Base-by-base conservation (phyloP, 1,140 invertebrate genomes). In the Drosophila ogumai region DNA sequence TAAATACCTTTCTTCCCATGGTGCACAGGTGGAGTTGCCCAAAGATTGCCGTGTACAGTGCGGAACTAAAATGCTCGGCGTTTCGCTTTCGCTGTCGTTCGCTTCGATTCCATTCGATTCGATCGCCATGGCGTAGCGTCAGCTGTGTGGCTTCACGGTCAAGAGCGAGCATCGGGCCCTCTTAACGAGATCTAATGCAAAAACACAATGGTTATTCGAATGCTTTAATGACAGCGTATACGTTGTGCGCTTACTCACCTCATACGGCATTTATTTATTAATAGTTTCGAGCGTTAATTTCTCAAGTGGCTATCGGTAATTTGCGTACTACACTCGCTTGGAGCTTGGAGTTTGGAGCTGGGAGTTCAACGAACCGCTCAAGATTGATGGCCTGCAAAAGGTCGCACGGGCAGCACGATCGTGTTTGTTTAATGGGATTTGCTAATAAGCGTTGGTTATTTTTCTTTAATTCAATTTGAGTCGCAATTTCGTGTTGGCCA, bases 131-230 rank as follows among this genome's bases (percentile, higher is more conserved):
- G 15, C 9, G 15, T 15, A 34, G 36, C 63, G 60, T 55, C 22
- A 65, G 44, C 64, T 63, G 50, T 28, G 46, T 41, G 19, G 66
- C 72, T 90, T 90, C 85, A 90, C 85, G 85, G 85, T 90, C 85
- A 90, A 79, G 76, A 54, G 75, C 60, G 75, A 81, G 75, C 77
- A 82, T 72, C 75, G 61, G 60, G 50, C 72, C 52, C 57, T 72
- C 67, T 75, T 81, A 85, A 85, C 80, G 73, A 79, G 66, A 79
- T 71, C 77, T 85, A 85, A 90, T 90, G 85, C 85, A 90, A 85
- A 90, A 88, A 66, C 56, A 69, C 54, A 78, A 85, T 60, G 73
- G 50, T 63, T 38, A 50, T 71, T 66, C 52, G 50, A 72, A 65
- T 46, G 55, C 49, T 50, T 67, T 55, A 81, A 79, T 81, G 85